These are phyloP conservation scores for Agrochola lota DNA, from an alignment of 2,888 invertebrate genomes.

Conservation along the genomic window DNA sequence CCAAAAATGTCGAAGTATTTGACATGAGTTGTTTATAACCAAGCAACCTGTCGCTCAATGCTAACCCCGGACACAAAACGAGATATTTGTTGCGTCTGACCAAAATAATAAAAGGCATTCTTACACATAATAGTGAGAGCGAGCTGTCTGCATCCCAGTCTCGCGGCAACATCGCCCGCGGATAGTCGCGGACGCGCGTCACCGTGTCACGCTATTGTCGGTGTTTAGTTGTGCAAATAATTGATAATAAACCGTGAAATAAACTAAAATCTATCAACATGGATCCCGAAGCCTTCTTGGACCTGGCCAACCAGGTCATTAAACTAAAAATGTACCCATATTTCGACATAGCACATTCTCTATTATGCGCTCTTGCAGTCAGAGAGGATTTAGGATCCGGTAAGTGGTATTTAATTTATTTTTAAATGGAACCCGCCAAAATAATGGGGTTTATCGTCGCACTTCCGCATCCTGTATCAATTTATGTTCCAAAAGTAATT, in stretches of 20 bases:
- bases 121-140: conserved; percentile 58
- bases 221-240: conserved; percentile 86
- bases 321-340: conserved; percentile 99
- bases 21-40: conserved; percentile 49
- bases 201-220: conserved; percentile 84
- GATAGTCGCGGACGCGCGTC: conserved; percentile 83
- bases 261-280: conserved; percentile 88
- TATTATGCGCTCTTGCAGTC: conserved; percentile 98
- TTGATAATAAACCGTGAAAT: conserved; percentile 71
- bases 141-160: conserved; percentile 75
- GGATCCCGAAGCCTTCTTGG: conserved; percentile 99
- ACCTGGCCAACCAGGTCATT: conserved; percentile 99
- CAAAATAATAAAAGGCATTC: conserved; percentile 79
- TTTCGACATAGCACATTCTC: conserved; percentile 99
- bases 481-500: conserved; percentile 66
- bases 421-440: conserved; percentile 78
- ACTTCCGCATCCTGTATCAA: conserved; percentile 75
- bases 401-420: conserved; percentile 86
- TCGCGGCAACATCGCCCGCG: conserved; percentile 89
- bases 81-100: conserved; percentile 70
- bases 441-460: conserved; percentile 45
- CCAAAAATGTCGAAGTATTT: conserved; percentile 41
- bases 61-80: conserved; percentile 41
- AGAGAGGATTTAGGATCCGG: conserved; percentile 98
- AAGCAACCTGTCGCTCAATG: conserved; percentile 50